These are phyloP conservation scores for Noctuana brunneofusca DNA, from an alignment of 2,888 invertebrate species.

Conservation along the genomic window DNA sequence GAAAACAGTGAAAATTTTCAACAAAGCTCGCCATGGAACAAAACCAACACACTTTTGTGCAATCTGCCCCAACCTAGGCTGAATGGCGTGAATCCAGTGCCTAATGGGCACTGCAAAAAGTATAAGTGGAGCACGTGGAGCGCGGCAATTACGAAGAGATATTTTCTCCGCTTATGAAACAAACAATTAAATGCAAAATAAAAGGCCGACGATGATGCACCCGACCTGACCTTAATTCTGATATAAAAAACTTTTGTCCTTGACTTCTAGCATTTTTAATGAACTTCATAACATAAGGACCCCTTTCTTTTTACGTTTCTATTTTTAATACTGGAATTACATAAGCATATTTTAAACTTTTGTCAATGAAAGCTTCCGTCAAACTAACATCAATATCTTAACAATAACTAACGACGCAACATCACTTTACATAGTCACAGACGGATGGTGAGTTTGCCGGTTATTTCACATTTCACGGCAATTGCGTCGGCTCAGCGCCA, in stretches of 20 bases:
- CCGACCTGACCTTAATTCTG: slow-evolving; percentile 25
- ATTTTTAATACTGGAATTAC: not conserved
- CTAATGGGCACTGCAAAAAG: slow-evolving; percentile 33
- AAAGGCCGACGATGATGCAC: slow-evolving; percentile 26
- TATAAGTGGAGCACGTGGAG: slow-evolving; percentile 34
- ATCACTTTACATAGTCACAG: slow-evolving; percentile 8
- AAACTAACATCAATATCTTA: not conserved
- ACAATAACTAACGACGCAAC: not conserved
- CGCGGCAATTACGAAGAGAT: slow-evolving; percentile 34
- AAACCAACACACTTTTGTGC: slow-evolving; percentile 35
- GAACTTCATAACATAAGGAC: not conserved
- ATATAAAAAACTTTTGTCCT: slow-evolving; percentile 22
- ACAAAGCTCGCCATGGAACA: slow-evolving; percentile 31
- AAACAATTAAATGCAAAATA: slow-evolving; percentile 32
- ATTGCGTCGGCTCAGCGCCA: slow-evolving; percentile 18
- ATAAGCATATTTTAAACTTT: too few species aligned
- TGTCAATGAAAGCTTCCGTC: slow-evolving; percentile 6
- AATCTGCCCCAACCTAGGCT: slow-evolving; percentile 34
- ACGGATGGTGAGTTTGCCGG: slow-evolving; percentile 9
- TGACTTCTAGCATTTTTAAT: slow-evolving; percentile 17
- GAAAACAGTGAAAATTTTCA: slow-evolving; percentile 30
- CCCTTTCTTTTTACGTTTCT: not conserved
- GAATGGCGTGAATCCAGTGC: slow-evolving; percentile 34
- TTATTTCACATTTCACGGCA: slow-evolving; percentile 33
- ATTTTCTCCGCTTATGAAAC: slow-evolving; percentile 31